Conservation (phyloP, 2,888 invertebrate genomes). For the Ormyrus rosae region DNA sequence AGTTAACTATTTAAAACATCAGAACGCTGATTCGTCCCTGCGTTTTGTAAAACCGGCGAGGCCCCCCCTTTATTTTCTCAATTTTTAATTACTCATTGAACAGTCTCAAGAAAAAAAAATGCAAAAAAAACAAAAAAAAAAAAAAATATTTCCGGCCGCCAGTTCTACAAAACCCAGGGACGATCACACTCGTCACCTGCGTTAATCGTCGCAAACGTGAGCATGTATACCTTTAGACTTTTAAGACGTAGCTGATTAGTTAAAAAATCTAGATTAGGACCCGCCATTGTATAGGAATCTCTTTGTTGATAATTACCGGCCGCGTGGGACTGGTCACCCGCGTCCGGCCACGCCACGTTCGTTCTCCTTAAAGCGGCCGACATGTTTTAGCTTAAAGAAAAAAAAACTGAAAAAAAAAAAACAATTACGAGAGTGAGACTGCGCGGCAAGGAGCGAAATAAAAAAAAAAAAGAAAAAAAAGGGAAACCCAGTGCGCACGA, state of each 20-base stretch:
- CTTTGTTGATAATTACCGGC: conserved; percentile 71
- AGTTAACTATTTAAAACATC: conserved; percentile 35
- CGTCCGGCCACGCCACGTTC: conserved; percentile 34
- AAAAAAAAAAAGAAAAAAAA: conserved; percentile 31
- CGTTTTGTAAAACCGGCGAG: conserved; percentile 35
- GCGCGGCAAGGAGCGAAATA: conserved; percentile 56
- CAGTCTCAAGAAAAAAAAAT: conserved; percentile 15
- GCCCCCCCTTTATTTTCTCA: conserved; percentile 17
- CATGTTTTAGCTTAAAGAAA: conserved; percentile 54
- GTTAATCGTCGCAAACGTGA: conserved; percentile 69
- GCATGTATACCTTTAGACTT: conserved; percentile 74
- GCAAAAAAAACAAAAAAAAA: conserved; percentile 19
- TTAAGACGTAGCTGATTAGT: conserved; percentile 73
- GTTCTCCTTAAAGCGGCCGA: conserved; percentile 56
- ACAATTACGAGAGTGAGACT: conserved; percentile 60
- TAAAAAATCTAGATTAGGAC: conserved; percentile 66
- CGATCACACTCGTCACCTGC: conserved; percentile 62
- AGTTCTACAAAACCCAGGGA: conserved; percentile 43
- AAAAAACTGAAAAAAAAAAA: conserved; percentile 33
- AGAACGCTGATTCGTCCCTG: conserved; percentile 23
- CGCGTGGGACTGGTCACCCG: conserved; percentile 62
- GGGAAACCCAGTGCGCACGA: conserved; percentile 56
- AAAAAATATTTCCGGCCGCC: conserved; percentile 18
- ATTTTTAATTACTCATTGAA: conserved; percentile 21
- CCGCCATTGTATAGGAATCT: conserved; percentile 74